These are phyloP conservation scores for Trichonephila clavata DNA, from an alignment of 1,140 invertebrate genomes.

Conservation along the genomic window DNA sequence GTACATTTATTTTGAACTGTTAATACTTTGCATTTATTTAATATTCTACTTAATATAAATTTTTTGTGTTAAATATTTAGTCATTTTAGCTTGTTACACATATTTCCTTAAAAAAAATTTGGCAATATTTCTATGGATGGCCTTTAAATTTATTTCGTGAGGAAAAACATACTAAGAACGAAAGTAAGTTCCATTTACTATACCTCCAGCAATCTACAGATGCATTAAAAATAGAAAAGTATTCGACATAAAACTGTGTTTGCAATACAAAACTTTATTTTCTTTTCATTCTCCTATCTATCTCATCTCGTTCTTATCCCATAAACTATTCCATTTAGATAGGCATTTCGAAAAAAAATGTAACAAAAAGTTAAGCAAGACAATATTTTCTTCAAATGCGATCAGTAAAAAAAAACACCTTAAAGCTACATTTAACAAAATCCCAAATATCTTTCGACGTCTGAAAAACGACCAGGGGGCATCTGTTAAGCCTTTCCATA, in stretches of 20 bases:
- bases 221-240: neutral
- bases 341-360: neutral
- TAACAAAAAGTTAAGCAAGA: neutral
- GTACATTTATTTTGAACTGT: too few species aligned
- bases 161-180: too few species aligned
- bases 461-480: conserved; percentile 33
- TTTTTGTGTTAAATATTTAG: too few species aligned
- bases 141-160: too few species aligned
- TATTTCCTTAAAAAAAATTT: too few species aligned
- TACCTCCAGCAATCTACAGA: neutral
- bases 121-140: too few species aligned
- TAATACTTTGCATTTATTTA: too few species aligned
- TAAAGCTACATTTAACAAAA: conserved; percentile 60
- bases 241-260: neutral
- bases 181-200: neutral
- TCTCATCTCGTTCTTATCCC: neutral
- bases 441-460: conserved; percentile 4
- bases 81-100: too few species aligned
- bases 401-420: neutral
- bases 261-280: neutral
- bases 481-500: conserved; percentile 53
- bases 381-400: conserved; percentile 4
- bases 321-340: neutral
- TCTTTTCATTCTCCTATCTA: neutral
- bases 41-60: too few species aligned